phyloP scores from a whole-genome alignment of 1,140 invertebrate genomes.

The Lucilia sericata region DNA sequence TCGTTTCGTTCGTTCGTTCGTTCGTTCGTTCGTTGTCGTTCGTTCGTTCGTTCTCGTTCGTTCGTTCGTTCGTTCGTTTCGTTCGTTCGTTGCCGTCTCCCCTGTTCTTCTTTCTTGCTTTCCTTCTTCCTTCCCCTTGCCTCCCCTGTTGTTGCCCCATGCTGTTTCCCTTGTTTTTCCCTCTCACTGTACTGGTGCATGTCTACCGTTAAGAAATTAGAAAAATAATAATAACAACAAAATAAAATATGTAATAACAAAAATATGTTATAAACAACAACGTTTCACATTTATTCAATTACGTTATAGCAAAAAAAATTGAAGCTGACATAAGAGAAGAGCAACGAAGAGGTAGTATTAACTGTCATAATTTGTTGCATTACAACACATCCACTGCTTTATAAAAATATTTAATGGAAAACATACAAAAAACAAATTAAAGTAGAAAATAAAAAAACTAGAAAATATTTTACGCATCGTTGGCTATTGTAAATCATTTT shows the following conservation, averaged over 20 bases:
- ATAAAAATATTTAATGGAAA: not conserved
- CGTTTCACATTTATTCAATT: not conserved
- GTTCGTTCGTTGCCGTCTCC: too few relatives aligned
- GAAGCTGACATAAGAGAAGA: not conserved
- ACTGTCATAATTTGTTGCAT: conserved; percentile 16
- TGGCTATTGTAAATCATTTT: conserved; percentile 3
- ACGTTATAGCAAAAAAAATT: not conserved
- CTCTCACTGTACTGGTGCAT: not conserved
- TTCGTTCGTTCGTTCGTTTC: too few relatives aligned
- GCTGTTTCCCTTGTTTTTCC: not conserved
- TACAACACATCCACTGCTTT: not conserved
- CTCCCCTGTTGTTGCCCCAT: too few relatives aligned
- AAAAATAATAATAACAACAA: not conserved
- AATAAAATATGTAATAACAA: not conserved
- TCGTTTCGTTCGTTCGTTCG: too few relatives aligned
- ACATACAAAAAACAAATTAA: not conserved
- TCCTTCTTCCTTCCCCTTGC: too few relatives aligned
- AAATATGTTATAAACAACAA: not conserved
- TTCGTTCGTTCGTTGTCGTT: too few relatives aligned
- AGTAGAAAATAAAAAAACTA: not conserved
- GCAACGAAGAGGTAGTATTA: not conserved
- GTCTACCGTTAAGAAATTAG: not conserved
- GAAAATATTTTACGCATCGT: conserved; percentile 14
- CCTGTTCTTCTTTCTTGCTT: too few relatives aligned
- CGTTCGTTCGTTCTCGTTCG: too few relatives aligned